These are phyloP conservation scores for Melangyna quadrimaculata DNA, from an alignment of 2,888 invertebrate species.

Conservation along the genomic window DNA sequence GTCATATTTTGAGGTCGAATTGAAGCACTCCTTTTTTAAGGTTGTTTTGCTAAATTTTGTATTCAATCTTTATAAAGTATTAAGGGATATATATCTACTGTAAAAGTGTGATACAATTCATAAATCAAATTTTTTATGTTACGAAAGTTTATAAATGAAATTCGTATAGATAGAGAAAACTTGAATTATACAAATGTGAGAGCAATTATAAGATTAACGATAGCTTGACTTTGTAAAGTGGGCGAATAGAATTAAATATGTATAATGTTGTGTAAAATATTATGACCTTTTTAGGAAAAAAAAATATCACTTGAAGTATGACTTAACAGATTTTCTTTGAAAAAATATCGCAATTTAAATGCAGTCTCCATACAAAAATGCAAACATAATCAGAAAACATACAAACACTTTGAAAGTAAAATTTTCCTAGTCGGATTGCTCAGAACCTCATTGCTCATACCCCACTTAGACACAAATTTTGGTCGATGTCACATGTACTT, in stretches of 20 bases:
- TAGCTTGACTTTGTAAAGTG: not conserved
- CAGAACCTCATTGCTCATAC: no score
- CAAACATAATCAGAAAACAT: not conserved
- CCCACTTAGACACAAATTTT: no score
- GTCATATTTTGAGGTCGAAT: conserved; percentile 1
- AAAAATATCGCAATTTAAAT: not conserved
- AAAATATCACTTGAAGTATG: not conserved
- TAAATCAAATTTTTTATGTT: not conserved
- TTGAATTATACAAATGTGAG: not conserved
- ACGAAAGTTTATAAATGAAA: not conserved
- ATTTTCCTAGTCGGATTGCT: no score
- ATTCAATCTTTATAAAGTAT: not conserved
- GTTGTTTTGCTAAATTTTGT: not conserved
- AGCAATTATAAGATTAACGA: not conserved
- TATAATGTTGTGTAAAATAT: not conserved
- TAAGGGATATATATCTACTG: not conserved
- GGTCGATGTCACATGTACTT: no score
- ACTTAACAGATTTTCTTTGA: not conserved
- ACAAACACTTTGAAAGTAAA: no score
- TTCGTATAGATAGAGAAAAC: not conserved
- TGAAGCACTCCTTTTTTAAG: not conserved
- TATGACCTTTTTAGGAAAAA: not conserved
- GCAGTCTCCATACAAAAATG: not conserved
- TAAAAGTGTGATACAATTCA: not conserved
- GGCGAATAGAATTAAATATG: not conserved